Base-by-base conservation (phyloP, 2,888 invertebrate species). In the Harpagoxenus sublaevis region DNA sequence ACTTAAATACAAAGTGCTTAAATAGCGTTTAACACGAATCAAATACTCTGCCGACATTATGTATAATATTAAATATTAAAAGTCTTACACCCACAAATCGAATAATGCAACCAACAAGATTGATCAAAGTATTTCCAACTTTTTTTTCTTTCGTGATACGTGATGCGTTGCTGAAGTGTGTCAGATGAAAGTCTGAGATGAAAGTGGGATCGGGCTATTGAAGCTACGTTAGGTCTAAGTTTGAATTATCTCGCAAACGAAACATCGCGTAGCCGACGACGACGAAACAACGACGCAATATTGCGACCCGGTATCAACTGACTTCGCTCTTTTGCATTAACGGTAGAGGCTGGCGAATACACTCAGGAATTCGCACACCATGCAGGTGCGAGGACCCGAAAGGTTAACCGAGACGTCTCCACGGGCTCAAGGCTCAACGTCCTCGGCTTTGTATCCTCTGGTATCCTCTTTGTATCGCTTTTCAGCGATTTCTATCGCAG, bases 131-230 rank as follows among this genome's bases (percentile, higher is more conserved):
- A 35, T 79, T 57, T 60, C 3, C 9, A 23, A 68, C 8, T 42
- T 28, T 51, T n/a, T 60, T 71, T 35, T 31, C 48, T 73, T 23
- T 57, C 60, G 9, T 12, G 28, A 55, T 70, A 35, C 42, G 31
- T 8, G 45, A 74, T 62, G 28, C 35, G 74, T 48, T 53, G 28
- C 9, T 48, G 3, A 79, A 79, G 79, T 71, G 35, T 79, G 79
- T 71, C 73, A 79, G 79, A 79, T 79, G 79, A 79, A 79, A 79
- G 79, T 79, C 73, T 35, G 73, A 48, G 79, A 79, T 79, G 73
- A 79, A 79, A 79, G 79, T 79, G 57, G 73, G 35, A 2, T 73
- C 79, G 73, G n/a, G 15, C 35, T 15, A 15, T 45, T 28, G 79
- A 79, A 57, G 73, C 55, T 15, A 70, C 78, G 70, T 70, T 31